These are phyloP conservation scores for Baccha elongata DNA, from an alignment of 2,888 invertebrate genomes.

Conservation along the genomic window DNA sequence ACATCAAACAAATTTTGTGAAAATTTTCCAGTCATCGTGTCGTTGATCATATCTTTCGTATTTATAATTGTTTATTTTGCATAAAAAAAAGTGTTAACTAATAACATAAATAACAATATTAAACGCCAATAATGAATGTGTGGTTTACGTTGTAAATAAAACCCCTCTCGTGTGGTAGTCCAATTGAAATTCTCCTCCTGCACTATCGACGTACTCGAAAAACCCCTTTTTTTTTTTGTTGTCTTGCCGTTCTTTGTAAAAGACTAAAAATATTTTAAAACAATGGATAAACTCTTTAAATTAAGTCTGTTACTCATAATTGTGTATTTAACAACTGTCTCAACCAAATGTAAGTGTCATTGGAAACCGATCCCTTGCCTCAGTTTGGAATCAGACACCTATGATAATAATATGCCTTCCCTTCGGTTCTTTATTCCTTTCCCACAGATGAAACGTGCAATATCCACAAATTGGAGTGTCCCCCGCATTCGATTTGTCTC, in stretches of 20 bases:
- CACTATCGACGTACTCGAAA: conserved; percentile 8
- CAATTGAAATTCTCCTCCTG: conserved; percentile 4
- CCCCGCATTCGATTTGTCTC: conserved; percentile 57
- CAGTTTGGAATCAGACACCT: neutral
- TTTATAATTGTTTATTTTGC: conserved; percentile 1
- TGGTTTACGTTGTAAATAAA: conserved; percentile 6
- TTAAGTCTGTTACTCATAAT: conserved; percentile 46
- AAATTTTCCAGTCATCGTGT: conserved; percentile 62
- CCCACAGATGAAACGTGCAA: conserved; percentile 55
- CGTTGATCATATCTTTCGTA: conserved; percentile 18
- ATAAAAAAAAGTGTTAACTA: neutral
- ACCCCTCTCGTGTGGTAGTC: neutral
- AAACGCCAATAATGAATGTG: conserved; percentile 1
- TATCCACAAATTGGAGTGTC: conserved; percentile 64
- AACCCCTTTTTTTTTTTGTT: conserved; percentile 8
- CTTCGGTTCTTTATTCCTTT: neutral
- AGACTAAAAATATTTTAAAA: conserved; percentile 23
- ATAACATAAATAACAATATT: neutral
- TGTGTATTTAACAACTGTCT: conserved; percentile 57
- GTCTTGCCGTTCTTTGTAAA: conserved; percentile 17
- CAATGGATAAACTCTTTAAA: conserved; percentile 61
- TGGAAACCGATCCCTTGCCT: conserved; percentile 4
- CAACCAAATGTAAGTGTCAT: conserved; percentile 54
- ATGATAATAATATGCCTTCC: conserved; percentile 1
- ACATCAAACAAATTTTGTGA: conserved; percentile 69